Conservation (phyloP, 2,888 invertebrate species). For the Torymus aiolomorphi region DNA sequence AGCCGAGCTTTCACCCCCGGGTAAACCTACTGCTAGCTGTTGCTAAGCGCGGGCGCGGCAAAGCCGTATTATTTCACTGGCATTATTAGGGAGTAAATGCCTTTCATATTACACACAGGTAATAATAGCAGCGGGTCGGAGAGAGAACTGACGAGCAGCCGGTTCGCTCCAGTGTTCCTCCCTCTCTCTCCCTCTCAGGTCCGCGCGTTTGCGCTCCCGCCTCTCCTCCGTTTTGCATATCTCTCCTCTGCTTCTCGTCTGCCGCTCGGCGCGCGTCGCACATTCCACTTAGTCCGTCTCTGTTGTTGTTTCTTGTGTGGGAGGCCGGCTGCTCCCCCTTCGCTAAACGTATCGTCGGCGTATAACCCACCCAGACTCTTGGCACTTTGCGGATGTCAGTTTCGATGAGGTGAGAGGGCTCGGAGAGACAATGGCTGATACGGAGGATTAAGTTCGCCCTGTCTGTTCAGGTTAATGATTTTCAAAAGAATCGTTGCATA, state of each 20-base stretch:
- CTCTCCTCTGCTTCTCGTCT: neutral
- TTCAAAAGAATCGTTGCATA: too few species aligned
- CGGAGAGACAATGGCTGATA: too few species aligned
- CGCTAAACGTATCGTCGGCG: conserved; percentile 1
- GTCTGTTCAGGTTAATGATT: too few species aligned
- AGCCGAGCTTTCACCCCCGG: too few species aligned
- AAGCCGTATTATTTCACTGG: conserved; percentile 61
- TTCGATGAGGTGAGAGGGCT: too few species aligned
- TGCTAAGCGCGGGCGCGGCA: conserved; percentile 8
- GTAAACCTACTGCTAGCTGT: neutral
- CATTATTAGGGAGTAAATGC: conserved; percentile 64
- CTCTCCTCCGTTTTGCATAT: neutral
- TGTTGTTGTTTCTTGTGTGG: neutral
- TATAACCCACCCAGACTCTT: neutral
- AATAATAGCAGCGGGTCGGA: conserved; percentile 52
- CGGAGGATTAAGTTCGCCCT: too few species aligned
- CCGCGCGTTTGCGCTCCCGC: neutral
- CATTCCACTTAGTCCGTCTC: conserved; percentile 16
- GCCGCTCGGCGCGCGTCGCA: neutral
- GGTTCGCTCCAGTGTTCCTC: neutral
- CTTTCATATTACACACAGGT: conserved; percentile 60
- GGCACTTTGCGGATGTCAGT: too few species aligned
- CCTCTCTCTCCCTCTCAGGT: neutral
- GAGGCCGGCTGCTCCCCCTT: neutral
- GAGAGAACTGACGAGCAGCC: conserved; percentile 16